phyloP scores from a whole-genome alignment of 1,140 invertebrate species.

The Acromyrmex echinatior region DNA sequence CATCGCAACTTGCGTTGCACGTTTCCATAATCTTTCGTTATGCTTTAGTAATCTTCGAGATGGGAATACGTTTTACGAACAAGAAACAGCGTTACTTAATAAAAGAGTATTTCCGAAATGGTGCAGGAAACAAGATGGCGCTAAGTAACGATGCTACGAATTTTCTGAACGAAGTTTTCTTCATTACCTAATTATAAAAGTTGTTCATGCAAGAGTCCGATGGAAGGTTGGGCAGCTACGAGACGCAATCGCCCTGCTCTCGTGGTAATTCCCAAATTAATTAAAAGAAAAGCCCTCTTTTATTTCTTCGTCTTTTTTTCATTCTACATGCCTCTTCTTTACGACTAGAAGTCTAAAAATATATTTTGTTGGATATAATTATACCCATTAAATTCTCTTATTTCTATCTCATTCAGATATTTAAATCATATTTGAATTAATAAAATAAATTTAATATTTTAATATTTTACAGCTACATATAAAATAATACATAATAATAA shows the following conservation, averaged over 20 bases:
- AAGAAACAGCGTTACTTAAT: conserved; percentile 41
- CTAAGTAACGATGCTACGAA: conserved; percentile 65
- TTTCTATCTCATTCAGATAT: neutral
- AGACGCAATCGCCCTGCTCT: conserved; percentile 25
- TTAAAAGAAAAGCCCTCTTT: conserved; percentile 75
- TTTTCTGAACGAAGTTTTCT: conserved; percentile 74
- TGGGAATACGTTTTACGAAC: neutral
- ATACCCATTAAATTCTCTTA: conserved; percentile 1
- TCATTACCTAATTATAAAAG: conserved; percentile 80
- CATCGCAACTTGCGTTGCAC: neutral
- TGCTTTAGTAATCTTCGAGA: conserved; percentile 22
- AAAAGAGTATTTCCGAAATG: conserved; percentile 31
- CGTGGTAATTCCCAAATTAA: conserved; percentile 77
- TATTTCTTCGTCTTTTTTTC: neutral
- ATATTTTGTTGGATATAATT: neutral
- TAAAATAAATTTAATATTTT: neutral
- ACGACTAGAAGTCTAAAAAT: conserved; percentile 23
- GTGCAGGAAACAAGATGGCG: conserved; percentile 16
- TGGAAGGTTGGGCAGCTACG: conserved; percentile 49
- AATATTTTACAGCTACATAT: neutral
- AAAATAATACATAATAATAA: neutral
- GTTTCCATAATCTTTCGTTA: conserved; percentile 20
- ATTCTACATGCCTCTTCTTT: conserved; percentile 9
- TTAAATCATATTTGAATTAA: neutral
- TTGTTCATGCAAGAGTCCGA: conserved; percentile 71